These are phyloP conservation scores for Crotophaga sulcirostris DNA, from an alignment of 2,113 vertebrate genomes.

Conservation along the genomic window DNA sequence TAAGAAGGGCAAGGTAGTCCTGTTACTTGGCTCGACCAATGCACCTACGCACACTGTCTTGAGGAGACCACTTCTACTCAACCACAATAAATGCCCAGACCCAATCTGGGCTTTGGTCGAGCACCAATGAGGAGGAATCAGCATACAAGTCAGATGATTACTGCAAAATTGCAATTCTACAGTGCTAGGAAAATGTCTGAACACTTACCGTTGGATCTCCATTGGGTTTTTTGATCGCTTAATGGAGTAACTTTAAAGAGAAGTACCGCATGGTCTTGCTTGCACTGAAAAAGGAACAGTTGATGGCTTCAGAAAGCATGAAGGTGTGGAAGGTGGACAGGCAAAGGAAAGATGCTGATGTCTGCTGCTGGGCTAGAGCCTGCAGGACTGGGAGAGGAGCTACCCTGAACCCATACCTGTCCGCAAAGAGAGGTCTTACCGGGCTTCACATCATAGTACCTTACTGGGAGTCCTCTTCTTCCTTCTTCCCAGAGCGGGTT, in stretches of 20 bases:
- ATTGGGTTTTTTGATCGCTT: not conserved
- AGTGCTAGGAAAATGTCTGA: not conserved
- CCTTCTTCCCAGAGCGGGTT: constrained; percentile 61
- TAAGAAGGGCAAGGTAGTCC: not conserved
- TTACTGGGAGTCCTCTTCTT: constrained; percentile 47
- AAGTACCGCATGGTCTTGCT: not conserved
- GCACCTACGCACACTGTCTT: not conserved
- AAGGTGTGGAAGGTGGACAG: not conserved
- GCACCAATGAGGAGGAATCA: not conserved
- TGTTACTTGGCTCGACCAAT: not conserved
- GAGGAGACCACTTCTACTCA: not conserved
- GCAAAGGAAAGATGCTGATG: not conserved
- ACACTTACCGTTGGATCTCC: not conserved
- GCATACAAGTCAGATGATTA: rapidly evolving
- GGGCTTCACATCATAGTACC: constrained; percentile 1
- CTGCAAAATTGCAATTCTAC: not conserved
- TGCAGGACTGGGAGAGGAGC: not conserved
- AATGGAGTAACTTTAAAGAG: not conserved
- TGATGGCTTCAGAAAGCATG: not conserved
- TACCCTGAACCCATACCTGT: constrained; percentile 30
- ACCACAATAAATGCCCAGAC: not conserved
- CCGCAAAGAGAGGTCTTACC: constrained; percentile 48
- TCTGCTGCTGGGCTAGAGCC: not conserved
- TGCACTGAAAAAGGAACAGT: not conserved
- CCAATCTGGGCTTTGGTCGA: not conserved